Base-by-base conservation (phyloP, 2,888 invertebrate genomes). In the Nemotelus nigrinus region DNA sequence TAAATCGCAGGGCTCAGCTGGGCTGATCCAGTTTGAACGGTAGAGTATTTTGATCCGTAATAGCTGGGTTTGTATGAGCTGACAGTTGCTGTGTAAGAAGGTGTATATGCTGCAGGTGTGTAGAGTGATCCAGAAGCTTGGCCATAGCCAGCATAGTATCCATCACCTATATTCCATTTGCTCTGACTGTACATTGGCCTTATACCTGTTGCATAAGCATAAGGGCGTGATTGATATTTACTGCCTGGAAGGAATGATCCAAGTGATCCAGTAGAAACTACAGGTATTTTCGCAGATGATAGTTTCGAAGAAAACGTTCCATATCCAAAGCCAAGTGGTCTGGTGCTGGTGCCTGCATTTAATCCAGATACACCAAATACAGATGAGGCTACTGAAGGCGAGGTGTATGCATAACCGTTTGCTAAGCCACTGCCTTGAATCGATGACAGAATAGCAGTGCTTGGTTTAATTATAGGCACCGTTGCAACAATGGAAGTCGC, bases 101-200 rank as follows among this genome's bases (percentile, higher is more conserved):
- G 63, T 41, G 3, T 63, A 43, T 3, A 3, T 3, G n/a, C 25
- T 8, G 43, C 3, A 5, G 63, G 43, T 3, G n/a, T 41, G 63
- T 39, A 63, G 43, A 8, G 25, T 3, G 43, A 3, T 0, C 63
- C 63, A 43, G 6, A 41, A 8, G 7, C 39, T 53, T 70, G 10
- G 7, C 55, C 70, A 70, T 70, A 70, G 8, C 70, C 70, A 53
- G 43, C 43, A 53, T 53, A 70, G 47, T 70, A 70, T 50, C 53
- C 70, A 70, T 63, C 25, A 63, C 25, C 63, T 8, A 10, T 39
- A 43, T 39, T 41, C 63, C 41, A 63, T 43, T 63, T 41, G 5
- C 43, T 63, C 43, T 63, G 63, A 63, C 6, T 63, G 63, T 63
- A 63, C 63, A 63, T 63, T 5, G 63, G 63, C 39, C 8, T 3